phyloP scores from a whole-genome alignment of 2,797 vertebrate genomes.

The Sebastes reedi region DNA sequence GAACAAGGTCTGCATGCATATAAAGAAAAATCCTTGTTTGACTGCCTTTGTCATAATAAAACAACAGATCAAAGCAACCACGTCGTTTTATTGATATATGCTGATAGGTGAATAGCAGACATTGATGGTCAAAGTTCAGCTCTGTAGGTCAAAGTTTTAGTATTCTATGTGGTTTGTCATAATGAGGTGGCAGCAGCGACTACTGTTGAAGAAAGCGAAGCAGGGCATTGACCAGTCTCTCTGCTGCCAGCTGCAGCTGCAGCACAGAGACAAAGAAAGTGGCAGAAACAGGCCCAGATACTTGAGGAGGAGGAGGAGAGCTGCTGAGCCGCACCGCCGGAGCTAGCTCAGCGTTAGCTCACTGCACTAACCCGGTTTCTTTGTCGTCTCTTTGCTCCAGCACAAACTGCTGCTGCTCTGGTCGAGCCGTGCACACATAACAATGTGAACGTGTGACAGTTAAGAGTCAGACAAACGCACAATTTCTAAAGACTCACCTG shows the following conservation, averaged over 20 bases:
- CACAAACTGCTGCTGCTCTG: fast-evolving
- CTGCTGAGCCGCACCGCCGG: background rate
- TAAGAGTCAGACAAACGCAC: background rate
- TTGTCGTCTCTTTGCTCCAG: background rate
- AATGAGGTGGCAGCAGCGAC: background rate
- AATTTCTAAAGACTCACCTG: slow-evolving; percentile 46
- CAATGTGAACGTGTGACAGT: fast-evolving
- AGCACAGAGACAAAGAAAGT: slow-evolving; percentile 51
- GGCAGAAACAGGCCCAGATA: slow-evolving; percentile 37
- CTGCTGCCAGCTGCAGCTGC: background rate
- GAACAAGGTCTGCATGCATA: background rate
- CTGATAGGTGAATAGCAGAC: background rate
- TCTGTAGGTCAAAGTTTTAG: background rate
- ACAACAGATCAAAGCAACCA: background rate
- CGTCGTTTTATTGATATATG: background rate
- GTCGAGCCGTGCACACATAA: fast-evolving
- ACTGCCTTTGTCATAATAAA: too few species aligned
- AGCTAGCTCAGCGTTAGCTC: slow-evolving; percentile 61
- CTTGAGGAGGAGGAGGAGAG: slow-evolving; percentile 26
- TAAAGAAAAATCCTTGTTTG: fast-evolving
- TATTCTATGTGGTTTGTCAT: background rate
- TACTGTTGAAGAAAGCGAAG: background rate
- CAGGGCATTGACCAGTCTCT: background rate
- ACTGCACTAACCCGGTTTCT: background rate
- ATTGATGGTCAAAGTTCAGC: slow-evolving; percentile 17